Conservation (phyloP, 2,888 invertebrate species). For the Invenusta paracnida region DNA sequence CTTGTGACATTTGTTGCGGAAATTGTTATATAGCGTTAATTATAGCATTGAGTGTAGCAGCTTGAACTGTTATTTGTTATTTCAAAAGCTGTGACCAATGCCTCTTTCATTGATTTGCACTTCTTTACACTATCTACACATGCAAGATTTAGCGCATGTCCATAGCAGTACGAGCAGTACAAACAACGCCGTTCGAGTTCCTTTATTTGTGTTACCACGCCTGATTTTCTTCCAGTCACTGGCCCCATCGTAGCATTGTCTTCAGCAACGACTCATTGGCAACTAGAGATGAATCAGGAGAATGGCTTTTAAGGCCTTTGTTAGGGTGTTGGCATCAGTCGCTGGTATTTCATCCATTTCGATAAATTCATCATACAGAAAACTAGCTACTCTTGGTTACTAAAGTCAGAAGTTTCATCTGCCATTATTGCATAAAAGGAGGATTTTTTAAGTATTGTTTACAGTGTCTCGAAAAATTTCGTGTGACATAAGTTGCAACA, state of each 20-base stretch:
- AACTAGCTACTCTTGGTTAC: background rate
- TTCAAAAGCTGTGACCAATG: background rate
- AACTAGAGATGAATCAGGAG: background rate
- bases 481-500: slow-evolving; percentile 6
- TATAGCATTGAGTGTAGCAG: background rate
- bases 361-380: background rate
- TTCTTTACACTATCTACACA: background rate
- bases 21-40: background rate
- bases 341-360: background rate
- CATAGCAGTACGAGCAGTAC: background rate
- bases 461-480: background rate
- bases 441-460: background rate
- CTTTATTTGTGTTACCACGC: background rate
- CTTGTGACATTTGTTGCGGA: background rate
- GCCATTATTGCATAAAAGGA: background rate
- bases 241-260: background rate
- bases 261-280: background rate
- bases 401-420: background rate
- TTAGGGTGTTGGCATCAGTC: background rate
- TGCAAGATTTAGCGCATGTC: slow-evolving; percentile 6
- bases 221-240: slow-evolving; percentile 11
- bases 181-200: background rate
- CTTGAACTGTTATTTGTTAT: background rate
- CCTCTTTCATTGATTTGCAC: background rate
- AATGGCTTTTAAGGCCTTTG: background rate